Evolutionary conservation across 2,797 vertebrate species (phyloP), one percentile per base, ranked within the genome.

Genomic region (Notoglanidium macrostoma): DNA sequence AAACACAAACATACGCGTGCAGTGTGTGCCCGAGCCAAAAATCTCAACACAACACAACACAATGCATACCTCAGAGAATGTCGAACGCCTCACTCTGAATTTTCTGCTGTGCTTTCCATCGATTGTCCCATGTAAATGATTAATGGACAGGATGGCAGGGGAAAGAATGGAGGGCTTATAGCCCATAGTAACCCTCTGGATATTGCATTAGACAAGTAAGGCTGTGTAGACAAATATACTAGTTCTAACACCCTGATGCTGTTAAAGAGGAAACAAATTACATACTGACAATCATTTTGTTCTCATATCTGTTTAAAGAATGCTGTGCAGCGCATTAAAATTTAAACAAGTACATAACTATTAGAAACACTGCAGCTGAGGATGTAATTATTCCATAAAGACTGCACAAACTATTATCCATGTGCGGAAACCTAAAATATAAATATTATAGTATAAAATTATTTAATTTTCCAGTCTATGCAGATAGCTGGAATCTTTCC

Each of bases 391-490:
- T 81, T 46, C 15, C 8, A 81, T 46, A 80, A 57, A 46, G 26
- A 15, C 35, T n/a, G 17, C 46, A 68, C 46, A 51, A 32, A 17
- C 9, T 68, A 85, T 40, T 44, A 73, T 83, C 44, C 46, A 84
- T 80, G 76, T 51, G 67, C 76, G 73, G n/a, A 82, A 73, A 55
- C 44, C 59, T 26, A 61, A 82, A 78, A 86, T 90, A 81, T 76
- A 85, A 87, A 88, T 81, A 87, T 85, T 77, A 54, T 67, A 87
- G 86, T 72, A 86, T 73, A 86, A 40, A 88, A 88, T 83, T 35
- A 85, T 83, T 68, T 85, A 83, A 76, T 84, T 79, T 83, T 77
- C 72, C 61, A 51, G 2, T 74, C 51, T 83, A 83, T 84, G 83
- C 14, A 57, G 35, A 88, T 40, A 54, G 23, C 32, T 80, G 5